Conservation (phyloP, 2,888 invertebrate genomes). For the Anarsia innoxiella region DNA sequence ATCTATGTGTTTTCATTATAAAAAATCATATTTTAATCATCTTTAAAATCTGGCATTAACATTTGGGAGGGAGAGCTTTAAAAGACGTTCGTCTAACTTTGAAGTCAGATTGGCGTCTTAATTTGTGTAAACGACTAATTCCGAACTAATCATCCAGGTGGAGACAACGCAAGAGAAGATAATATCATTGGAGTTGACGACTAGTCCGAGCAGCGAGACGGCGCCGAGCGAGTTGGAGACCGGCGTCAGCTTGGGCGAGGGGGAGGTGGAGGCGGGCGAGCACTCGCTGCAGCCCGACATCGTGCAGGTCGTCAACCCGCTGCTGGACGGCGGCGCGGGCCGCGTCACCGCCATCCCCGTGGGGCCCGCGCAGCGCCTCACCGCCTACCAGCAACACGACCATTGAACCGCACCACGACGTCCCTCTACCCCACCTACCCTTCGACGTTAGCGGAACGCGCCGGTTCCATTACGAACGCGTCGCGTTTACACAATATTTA, state of each 20-base stretch:
- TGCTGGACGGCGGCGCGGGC: conserved; percentile 65
- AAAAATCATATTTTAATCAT: too few species aligned
- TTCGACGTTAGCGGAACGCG: too few species aligned
- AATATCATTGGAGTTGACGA: conserved; percentile 89
- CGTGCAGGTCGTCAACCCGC: conserved; percentile 70
- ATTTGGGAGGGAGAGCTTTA: too few species aligned
- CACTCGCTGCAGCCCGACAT: conserved; percentile 72
- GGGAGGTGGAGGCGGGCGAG: conserved; percentile 58
- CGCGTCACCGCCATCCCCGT: conserved; percentile 65
- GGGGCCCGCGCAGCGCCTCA: conserved; percentile 56
- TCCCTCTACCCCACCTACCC: too few species aligned
- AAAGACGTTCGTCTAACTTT: too few species aligned
- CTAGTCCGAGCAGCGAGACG: conserved; percentile 77
- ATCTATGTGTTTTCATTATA: too few species aligned
- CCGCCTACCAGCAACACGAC: conserved; percentile 34
- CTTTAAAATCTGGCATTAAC: too few species aligned
- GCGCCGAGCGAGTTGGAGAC: conserved; percentile 62
- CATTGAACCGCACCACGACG: conserved; percentile 13
- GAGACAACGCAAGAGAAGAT: conserved; percentile 94
- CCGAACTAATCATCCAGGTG: too few species aligned
- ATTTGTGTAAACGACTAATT: too few species aligned
- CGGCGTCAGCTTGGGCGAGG: conserved; percentile 54
- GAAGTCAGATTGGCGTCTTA: too few species aligned
- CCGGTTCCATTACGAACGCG: too few species aligned
- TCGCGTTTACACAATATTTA: too few species aligned